Base-by-base conservation (phyloP, 2,888 invertebrate genomes). In the Tinea semifulvella region DNA sequence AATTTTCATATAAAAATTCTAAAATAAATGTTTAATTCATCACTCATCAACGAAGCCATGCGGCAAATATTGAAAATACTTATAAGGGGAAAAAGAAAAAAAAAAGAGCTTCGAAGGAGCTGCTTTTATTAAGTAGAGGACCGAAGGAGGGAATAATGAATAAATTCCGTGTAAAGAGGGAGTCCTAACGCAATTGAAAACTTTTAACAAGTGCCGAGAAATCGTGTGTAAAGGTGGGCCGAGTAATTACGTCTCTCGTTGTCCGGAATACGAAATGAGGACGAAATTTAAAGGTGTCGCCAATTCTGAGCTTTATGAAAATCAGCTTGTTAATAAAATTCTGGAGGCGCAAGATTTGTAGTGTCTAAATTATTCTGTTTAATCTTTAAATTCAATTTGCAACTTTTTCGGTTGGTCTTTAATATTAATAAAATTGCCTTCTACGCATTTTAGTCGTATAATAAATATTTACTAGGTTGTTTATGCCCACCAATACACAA, bases 161-260 rank as follows among this genome's bases (percentile, higher is more conserved):
- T 80, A 80, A 80, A 79, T 79, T 79, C 73, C 65, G 66, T 66
- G 68, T 75, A 42, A 66, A 71, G 68, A 68, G 58, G 63, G 66
- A 42, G 67, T 64, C 67, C 61, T 79, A 77, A 79, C 71, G 77
- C 77, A 79, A 80, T 80, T 79, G 80, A 79, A 79, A 80, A 79
- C 75, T 79, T 80, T 79, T 77, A 77, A 79, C 79, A 77, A 80
- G 79, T 77, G 76, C 68, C 67, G 68, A 65, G 74, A 76, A 79
- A 77, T 76, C 79, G 77, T 71, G 75, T 77, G 80, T 73, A 68
- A 79, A 80, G 77, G 79, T 79, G 68, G 70, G 65, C 61, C 63
- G 59, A 56, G 65, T 77, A 35, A 77, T 77, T 77, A 77, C 60
- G 65, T 51, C 53, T 57, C 57, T 59, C 61, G 64, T 60, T 61